phyloP scores from a whole-genome alignment of 2,888 invertebrate genomes.

The Malthinus seriepunctatus region DNA sequence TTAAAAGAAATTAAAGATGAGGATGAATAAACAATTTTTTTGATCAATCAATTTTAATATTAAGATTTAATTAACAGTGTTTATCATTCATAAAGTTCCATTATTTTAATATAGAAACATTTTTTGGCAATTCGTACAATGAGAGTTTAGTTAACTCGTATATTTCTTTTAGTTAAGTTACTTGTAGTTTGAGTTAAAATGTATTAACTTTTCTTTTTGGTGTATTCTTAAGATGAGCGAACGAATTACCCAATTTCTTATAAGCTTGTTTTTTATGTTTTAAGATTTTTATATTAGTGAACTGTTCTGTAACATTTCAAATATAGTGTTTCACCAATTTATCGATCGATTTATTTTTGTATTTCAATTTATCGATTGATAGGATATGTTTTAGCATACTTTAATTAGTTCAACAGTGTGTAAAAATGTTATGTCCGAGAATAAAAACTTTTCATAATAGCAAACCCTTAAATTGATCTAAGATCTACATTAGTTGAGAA shows the following conservation, averaged over 20 bases:
- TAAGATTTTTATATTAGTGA: neutral
- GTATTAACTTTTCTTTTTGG: neutral
- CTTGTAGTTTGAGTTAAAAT: neutral
- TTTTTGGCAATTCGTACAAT: no score
- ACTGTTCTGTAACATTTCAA: neutral
- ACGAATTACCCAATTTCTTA: neutral
- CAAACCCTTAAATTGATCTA: no score
- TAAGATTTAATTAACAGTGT: neutral
- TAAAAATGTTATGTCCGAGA: no score
- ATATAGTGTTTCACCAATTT: neutral
- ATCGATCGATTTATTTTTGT: neutral
- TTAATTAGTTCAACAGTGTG: no score
- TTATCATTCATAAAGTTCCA: neutral
- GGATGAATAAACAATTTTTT: slow-evolving; percentile 42
- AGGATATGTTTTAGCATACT: no score
- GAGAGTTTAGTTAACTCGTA: no score
- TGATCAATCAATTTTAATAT: slow-evolving; percentile 8
- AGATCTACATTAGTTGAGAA: no score
- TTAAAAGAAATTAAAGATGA: slow-evolving; percentile 47
- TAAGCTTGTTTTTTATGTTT: neutral
- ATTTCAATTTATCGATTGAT: no score
- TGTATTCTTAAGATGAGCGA: neutral
- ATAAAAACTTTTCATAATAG: no score
- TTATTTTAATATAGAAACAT: no score
- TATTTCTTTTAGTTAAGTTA: no score